Evolutionary conservation across 2,797 vertebrate species (phyloP), one percentile per base, ranked within the genome.

Genomic region (Schizothorax lantsangensis): DNA sequence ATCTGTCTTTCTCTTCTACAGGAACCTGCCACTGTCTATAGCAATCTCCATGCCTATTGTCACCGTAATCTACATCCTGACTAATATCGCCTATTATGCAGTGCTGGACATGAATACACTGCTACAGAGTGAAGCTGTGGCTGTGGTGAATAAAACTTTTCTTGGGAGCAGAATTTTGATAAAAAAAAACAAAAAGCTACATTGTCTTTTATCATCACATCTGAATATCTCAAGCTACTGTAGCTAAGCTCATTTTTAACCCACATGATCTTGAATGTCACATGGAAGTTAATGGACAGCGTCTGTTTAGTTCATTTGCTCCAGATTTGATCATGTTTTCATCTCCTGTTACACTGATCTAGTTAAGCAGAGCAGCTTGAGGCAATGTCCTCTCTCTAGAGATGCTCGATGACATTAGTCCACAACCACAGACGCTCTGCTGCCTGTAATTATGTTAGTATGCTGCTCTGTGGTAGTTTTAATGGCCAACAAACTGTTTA

Each of bases 21-120:
- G 95, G 91, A 96, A 96, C 87, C 91, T 97, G 47, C 96, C 96
- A 2, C 86, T 97, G 89, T 92, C 96, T 81, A 97, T 97, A 45
- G 96, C 92, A 6, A 96, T 97, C 87, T 97, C 96, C 88, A 96
- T 97, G 96, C 96, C 96, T 33, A 90, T 97, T 38, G 96, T 97
- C 87, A 96, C 96, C 0, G 86, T 96, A 77, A 97, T 97, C 91
- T 97, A 97, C 94, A 95, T 97, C 87, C 87, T 97, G 88, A 96
- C 96, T 88, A 97, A 97, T 59, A n/a, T 97, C 4, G 96, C 96
- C 38, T 97, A 97, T 91, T 97, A 97, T 23, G 91, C 95, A 0
- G 96, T 96, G 47, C 86, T 97, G 94, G 93, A 96, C 54, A 90
- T 88, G n/a, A 92, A 95, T 21, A 85, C 91, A 3, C 92, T 97